Percentiles rank a stretch among this genome's conserved stretches.
These are phyloP conservation scores for Dicerorhinus sumatrensis DNA, from an alignment of 2,113 vertebrate genomes.

Conservation along the genomic window DNA sequence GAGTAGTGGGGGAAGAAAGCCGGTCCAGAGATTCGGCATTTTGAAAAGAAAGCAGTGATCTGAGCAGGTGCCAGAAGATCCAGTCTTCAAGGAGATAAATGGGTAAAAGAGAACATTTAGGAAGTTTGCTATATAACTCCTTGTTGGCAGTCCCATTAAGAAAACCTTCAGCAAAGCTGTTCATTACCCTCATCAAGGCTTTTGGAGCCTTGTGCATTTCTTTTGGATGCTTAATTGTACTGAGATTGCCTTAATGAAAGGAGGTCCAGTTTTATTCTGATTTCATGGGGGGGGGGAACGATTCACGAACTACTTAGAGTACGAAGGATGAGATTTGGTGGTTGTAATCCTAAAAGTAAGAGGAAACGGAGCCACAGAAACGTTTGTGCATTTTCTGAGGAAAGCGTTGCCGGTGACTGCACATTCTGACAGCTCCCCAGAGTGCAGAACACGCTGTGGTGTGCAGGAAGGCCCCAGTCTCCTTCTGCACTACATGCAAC, in stretches of 20 bases:
- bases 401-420: accelerated
- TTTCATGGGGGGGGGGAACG: background rate
- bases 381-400: background rate
- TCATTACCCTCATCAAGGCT: background rate
- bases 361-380: background rate
- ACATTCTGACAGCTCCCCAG: background rate
- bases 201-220: background rate
- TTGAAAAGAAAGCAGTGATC: background rate
- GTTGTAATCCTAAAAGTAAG: background rate
- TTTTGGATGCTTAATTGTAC: background rate
- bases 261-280: background rate
- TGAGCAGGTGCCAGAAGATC: background rate
- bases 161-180: background rate
- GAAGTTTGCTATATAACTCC: background rate
- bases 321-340: background rate
- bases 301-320: background rate
- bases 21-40: background rate
- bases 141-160: background rate
- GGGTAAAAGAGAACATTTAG: background rate
- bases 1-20: background rate
- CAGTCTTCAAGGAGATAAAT: background rate
- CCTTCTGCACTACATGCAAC: background rate
- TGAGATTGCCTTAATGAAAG: background rate
- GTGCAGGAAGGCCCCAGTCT: accelerated
- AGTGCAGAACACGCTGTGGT: accelerated